Evolutionary conservation across 2,113 vertebrate genomes (phyloP).

Genomic region (Mirza zaza): DNA sequence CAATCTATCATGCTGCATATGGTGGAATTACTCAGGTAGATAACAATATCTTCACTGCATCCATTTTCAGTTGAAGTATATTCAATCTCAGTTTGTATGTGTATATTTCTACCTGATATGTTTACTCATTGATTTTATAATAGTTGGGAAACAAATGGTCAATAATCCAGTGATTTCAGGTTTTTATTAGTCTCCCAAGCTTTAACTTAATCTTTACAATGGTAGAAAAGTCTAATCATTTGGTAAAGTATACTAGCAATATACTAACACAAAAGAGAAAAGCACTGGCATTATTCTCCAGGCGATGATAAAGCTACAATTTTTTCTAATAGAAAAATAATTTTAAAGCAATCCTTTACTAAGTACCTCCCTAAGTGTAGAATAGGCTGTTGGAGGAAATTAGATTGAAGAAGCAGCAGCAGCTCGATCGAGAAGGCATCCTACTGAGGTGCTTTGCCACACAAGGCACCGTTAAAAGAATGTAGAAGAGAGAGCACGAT

Average conservation of each 20-base stretch:
- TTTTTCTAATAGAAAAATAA: neutral
- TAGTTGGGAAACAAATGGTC: neutral
- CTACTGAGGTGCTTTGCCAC: fast-evolving
- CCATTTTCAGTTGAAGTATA: neutral
- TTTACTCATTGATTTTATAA: neutral
- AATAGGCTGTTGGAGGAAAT: neutral
- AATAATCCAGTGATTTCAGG: neutral
- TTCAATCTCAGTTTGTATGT: neutral
- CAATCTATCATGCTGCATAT: neutral
- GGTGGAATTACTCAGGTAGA: neutral
- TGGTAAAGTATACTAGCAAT: neutral
- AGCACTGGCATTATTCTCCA: neutral
- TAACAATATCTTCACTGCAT: neutral
- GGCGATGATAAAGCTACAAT: neutral
- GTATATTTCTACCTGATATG: neutral
- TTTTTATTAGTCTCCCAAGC: neutral
- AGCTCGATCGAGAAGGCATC: neutral
- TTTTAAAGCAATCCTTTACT: neutral
- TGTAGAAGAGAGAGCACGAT: neutral
- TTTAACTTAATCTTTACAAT: neutral
- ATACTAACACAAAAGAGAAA: neutral
- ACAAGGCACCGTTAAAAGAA: neutral
- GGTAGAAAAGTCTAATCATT: neutral
- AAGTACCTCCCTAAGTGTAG: neutral
- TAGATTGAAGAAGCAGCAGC: neutral